Evolutionary conservation across 2,888 invertebrate species (phyloP), one percentile per base, ranked within the genome.

Genomic region (Drosophila ustulata): DNA sequence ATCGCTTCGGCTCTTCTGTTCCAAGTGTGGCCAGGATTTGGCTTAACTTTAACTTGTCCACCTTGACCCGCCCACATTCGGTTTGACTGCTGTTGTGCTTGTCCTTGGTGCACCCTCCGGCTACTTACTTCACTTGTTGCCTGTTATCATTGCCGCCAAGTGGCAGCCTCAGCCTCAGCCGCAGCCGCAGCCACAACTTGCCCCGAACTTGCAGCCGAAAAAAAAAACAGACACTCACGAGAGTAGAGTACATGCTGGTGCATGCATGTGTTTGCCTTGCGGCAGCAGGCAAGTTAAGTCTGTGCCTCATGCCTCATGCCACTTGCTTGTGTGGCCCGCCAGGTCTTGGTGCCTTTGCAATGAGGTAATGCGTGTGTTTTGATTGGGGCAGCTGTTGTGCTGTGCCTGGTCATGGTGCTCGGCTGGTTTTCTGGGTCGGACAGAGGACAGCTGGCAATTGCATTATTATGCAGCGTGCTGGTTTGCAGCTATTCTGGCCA

Each of bases 181-280:
- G 52, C 61, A 46, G 45, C 56, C 45, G n/a, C 56, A 66, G 43
- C 58, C 55, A 70, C 43, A 18, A 18, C 18, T 18, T 18, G 18
- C 18, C 18, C 18, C 18, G 18, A 18, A 37, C 23, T 6, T 23
- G 11, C 56, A 7, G 26, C 53, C 37, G 46, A 57, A 57, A 39
- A 52, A 57, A 57, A 25, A 32, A 6, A 57, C 46, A 61, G 41
- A 32, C 37, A 34, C 50, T 47, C 23, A 41, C 1, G 25, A 18
- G 18, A 18, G 18, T 18, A 18, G 18, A 18, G 18, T 23, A 34
- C 55, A 45, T 43, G 28, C 34, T 18, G 45, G 18, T n/a, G 26
- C 18, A 25, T 4, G 23, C 89, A 80, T 75, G 71, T 88, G 88
- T 89, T 82, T 82, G 80, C 70, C 86, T 85, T 72, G 72, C 82